Percentiles rank a stretch among this genome's conserved stretches.
Evolutionary conservation across 1,140 invertebrate species (phyloP).

Genomic region (Lucilia cuprina): DNA sequence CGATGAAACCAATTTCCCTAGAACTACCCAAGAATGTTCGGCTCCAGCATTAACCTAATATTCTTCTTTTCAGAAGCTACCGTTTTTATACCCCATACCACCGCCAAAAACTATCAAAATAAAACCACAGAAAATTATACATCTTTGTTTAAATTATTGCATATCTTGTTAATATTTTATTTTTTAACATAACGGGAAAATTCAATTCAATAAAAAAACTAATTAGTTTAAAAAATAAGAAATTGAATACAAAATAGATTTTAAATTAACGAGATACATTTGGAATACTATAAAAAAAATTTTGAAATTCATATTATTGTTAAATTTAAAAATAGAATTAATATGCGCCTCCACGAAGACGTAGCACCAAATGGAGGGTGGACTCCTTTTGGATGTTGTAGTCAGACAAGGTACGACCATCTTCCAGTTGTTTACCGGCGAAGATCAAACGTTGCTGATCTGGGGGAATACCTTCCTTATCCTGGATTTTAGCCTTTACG

Average conservation of each 20-base stretch:
- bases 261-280: conserved; percentile 24
- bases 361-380: conserved; percentile 81
- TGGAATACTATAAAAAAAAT: conserved; percentile 27
- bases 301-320: background rate
- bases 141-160: background rate
- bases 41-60: too few species aligned
- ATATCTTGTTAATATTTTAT: background rate
- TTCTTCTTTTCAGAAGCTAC: too few species aligned
- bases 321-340: background rate
- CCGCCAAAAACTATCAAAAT: too few species aligned
- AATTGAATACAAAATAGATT: conserved; percentile 25
- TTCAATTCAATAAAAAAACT: background rate
- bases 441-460: conserved; percentile 71
- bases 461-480: conserved; percentile 74
- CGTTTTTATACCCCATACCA: too few species aligned
- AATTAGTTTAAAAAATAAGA: background rate
- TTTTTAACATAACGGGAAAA: conserved; percentile 24
- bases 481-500: conserved; percentile 80
- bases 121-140: background rate
- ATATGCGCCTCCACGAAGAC: conserved; percentile 73
- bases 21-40: too few species aligned
- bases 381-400: conserved; percentile 89
- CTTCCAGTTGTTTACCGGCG: conserved; percentile 78
- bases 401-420: conserved; percentile 69
- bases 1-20: too few species aligned